Base-by-base conservation (phyloP, 2,888 invertebrate species). In the Scrobipalpa atriplicella region DNA sequence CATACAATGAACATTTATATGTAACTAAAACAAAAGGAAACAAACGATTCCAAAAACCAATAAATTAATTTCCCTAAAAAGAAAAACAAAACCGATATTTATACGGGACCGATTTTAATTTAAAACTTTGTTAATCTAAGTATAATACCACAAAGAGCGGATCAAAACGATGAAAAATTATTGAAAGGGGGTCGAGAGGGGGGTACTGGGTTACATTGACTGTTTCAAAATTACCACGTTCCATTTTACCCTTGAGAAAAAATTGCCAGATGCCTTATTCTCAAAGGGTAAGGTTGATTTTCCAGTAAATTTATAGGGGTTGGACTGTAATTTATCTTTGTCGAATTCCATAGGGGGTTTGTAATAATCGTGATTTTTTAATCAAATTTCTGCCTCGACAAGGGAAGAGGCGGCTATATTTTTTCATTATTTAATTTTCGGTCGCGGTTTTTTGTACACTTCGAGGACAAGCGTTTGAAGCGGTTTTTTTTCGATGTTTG, bases 351-450 rank as follows among this genome's bases (percentile, higher is more conserved):
- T 77, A 81, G 89, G 90, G 86, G 78, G 75, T 78, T 79, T 83
- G 91, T 90, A 93, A 92, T 93, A 92, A 93, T 93, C 93, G 93
- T 93, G 93, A 93, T 93, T 93, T 93, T 93, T 93, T 93, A 93
- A 93, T 93, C 93, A 93, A 93, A 93, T 93, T 93, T 93, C 92
- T 58, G 90, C 90, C 92, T 87, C 90, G 87, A 89, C 86, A 89
- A 90, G 90, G 90, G 89, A 88, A 89, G 90, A 90, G 89, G 83
- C 82, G 87, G 89, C 87, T 89, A 90, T 92, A 92, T 92, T 91
- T 92, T 92, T 92, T 91, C 92, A 92, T 92, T 92, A 92, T 92
- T 92, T 92, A 92, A 92, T 92, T 92, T 89, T 92, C 86, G 86
- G 87, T 84, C 78, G 86, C 83, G 86, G 85, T 86, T 87, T 80